A percentile compares a stretch with the other conserved stretches of the same genome.
Evolutionary conservation across 1,140 invertebrate species (phyloP).

Genomic region (Brachionus paranguensis): DNA sequence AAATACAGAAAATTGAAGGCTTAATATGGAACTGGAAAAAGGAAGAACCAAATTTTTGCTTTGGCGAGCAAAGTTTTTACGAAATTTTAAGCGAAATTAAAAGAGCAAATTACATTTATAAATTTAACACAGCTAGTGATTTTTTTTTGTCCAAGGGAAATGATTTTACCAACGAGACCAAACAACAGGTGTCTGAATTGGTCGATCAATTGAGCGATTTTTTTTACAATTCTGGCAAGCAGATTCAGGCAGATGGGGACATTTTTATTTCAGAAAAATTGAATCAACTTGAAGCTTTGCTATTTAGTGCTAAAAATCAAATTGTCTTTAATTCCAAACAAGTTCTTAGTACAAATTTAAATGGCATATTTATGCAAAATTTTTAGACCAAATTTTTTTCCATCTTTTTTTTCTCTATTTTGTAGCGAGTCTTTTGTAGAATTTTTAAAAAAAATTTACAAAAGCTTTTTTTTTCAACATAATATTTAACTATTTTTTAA

Average conservation of each 20-base stretch:
- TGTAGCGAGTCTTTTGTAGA: neutral
- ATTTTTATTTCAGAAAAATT: neutral
- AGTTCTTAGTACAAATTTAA: neutral
- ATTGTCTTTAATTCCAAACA: neutral
- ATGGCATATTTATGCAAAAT: neutral
- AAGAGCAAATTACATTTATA: neutral
- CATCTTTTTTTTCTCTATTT: neutral
- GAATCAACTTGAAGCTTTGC: neutral
- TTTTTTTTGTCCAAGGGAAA: neutral
- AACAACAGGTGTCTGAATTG: neutral
- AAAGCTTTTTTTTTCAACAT: neutral
- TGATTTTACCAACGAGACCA: neutral
- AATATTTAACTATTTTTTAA: neutral
- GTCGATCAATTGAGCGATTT: neutral
- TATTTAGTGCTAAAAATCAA: neutral
- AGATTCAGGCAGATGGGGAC: neutral
- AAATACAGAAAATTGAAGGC: neutral
- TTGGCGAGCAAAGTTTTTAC: neutral
- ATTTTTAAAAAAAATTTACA: neutral
- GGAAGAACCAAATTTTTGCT: neutral
- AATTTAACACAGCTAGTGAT: neutral
- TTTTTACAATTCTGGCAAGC: neutral
- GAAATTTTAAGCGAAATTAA: conserved; percentile 6
- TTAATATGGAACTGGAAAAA: neutral
- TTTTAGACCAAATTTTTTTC: neutral